Conservation (phyloP, 2,797 vertebrate genomes). For the Chromobotia macracanthus region DNA sequence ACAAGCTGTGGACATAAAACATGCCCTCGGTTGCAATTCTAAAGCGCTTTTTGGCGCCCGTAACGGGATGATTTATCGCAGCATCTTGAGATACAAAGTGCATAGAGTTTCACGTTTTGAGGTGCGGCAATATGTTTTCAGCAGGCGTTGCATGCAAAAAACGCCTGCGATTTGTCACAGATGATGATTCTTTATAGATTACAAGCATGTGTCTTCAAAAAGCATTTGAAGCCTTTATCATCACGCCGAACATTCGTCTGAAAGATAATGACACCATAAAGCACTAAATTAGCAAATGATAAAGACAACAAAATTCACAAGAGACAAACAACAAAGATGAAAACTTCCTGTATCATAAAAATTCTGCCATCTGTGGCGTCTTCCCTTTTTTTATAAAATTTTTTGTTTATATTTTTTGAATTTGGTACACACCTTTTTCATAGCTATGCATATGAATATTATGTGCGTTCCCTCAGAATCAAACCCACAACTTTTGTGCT, state of each 20-base stretch:
- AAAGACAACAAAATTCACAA: constrained; percentile 35
- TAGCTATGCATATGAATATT: too few species aligned
- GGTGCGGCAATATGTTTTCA: constrained; percentile 61
- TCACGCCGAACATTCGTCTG: constrained; percentile 41
- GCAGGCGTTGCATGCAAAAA: constrained; percentile 67
- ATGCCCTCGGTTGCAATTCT: constrained; percentile 74
- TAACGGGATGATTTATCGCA: constrained; percentile 75
- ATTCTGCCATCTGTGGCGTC: background rate
- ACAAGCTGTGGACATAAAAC: constrained; percentile 85
- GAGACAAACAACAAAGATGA: constrained; percentile 9
- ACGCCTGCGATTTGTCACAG: constrained; percentile 61
- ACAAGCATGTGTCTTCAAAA: constrained; percentile 73
- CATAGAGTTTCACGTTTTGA: constrained; percentile 37
- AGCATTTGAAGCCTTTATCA: constrained; percentile 61
- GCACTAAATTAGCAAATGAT: constrained; percentile 49
- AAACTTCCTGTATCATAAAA: background rate
- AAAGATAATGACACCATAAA: constrained; percentile 45
- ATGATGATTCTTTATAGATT: constrained; percentile 70
- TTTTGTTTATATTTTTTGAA: background rate
- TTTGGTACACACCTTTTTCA: too few species aligned
- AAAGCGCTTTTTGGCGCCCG: constrained; percentile 70
- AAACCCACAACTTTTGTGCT: too few species aligned
- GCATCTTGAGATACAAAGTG: constrained; percentile 63
- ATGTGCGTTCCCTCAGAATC: too few species aligned
- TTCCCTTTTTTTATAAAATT: background rate